phyloP scores from a whole-genome alignment of 2,797 vertebrate genomes.

The Vespertilio murinus region DNA sequence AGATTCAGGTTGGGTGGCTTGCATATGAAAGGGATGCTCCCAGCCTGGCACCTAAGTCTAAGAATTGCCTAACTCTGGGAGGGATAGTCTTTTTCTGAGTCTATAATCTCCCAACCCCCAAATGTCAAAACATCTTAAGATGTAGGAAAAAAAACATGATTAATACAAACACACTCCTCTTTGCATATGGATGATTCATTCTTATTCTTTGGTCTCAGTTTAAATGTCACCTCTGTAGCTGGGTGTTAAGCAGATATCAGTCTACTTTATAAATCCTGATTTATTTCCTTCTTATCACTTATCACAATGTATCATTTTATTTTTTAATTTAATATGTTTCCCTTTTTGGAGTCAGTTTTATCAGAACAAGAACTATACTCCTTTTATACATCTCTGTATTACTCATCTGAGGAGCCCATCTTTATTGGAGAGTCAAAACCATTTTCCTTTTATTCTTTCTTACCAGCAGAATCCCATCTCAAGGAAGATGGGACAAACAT shows the following conservation, averaged over 20 bases:
- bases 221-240: not conserved
- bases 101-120: not conserved
- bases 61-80: not conserved
- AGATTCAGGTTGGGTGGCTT: not conserved
- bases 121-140: not conserved
- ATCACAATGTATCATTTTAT: not conserved
- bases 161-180: not conserved
- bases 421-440: not conserved
- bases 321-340: not conserved
- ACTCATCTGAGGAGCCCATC: not conserved
- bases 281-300: constrained; percentile 7
- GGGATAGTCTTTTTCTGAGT: not conserved
- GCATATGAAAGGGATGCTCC: not conserved
- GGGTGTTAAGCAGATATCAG: not conserved
- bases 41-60: not conserved
- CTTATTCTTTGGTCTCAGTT: not conserved
- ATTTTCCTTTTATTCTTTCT: not conserved
- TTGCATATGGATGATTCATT: not conserved
- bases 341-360: not conserved
- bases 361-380: not conserved
- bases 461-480: not conserved
- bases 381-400: not conserved
- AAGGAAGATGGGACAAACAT: not conserved
- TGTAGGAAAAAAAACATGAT: not conserved
- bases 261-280: not conserved